Conservation (phyloP, 64 coral and sea anemone species). For the Pachyseris speciosa region DNA sequence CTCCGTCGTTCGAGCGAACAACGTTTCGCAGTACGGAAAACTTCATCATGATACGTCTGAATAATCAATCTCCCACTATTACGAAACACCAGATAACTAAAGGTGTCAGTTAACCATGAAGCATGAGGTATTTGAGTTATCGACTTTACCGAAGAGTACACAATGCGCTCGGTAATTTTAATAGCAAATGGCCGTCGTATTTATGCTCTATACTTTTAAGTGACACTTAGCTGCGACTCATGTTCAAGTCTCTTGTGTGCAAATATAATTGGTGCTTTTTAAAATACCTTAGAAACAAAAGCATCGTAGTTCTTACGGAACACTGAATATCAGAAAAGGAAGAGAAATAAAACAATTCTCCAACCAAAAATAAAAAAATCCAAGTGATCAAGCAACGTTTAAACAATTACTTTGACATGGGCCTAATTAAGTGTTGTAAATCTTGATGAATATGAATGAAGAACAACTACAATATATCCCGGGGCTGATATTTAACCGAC, state of each 20-base stretch:
- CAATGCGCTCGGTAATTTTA: background rate
- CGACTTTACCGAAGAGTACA: background rate
- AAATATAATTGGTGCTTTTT: background rate
- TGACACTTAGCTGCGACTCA: background rate
- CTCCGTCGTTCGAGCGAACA: background rate
- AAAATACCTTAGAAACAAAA: no score
- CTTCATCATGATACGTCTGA: no score
- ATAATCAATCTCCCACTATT: no score
- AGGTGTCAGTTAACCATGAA: background rate
- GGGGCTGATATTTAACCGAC: no score
- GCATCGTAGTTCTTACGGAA: constrained; percentile 18
- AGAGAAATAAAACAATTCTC: no score
- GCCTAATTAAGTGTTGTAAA: constrained; percentile 6
- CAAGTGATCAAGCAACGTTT: constrained; percentile 9
- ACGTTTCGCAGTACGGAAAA: no score
- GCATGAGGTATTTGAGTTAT: background rate
- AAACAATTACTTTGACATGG: constrained; percentile 1
- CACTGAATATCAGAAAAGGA: no score
- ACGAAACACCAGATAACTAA: background rate
- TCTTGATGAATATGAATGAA: background rate
- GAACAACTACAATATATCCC: background rate
- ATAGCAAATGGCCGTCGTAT: background rate
- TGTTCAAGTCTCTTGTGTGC: background rate
- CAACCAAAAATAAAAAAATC: background rate
- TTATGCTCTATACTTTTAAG: background rate